These are phyloP conservation scores for Formica aserva DNA, from an alignment of 2,888 invertebrate species.

Conservation along the genomic window DNA sequence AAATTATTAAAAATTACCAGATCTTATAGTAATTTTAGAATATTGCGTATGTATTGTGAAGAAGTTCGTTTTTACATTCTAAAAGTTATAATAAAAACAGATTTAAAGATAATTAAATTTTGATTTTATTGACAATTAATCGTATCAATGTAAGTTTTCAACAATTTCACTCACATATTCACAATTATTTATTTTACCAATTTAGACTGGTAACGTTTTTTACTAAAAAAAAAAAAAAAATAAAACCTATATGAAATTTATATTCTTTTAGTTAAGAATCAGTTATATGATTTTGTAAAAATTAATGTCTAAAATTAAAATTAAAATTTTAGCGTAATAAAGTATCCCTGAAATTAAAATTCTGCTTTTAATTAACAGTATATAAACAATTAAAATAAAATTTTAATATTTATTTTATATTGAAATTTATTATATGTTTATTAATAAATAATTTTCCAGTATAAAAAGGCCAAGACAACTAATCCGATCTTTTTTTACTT, in stretches of 20 bases:
- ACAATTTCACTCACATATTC: background rate
- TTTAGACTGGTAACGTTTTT: background rate
- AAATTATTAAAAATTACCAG: background rate
- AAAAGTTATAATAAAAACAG: background rate
- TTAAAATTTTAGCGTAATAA: background rate
- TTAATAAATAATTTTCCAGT: background rate
- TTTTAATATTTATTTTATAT: background rate
- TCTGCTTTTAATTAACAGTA: conserved; percentile 7
- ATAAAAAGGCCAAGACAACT: background rate
- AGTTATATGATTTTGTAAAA: background rate
- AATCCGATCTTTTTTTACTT: background rate
- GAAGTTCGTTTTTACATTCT: background rate
- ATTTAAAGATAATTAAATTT: background rate
- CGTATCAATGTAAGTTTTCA: background rate
- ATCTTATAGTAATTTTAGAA: background rate
- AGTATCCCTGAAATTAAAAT: background rate
- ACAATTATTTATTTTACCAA: background rate
- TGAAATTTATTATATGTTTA: background rate
- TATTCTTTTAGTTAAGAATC: background rate
- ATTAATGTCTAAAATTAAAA: background rate
- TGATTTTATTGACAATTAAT: background rate
- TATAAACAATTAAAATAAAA: background rate
- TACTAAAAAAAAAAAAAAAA: background rate
- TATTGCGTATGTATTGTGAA: background rate
- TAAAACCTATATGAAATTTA: background rate